Evolutionary conservation across 2,888 invertebrate species (phyloP).

Genomic region (Cheiracanthium punctorium): DNA sequence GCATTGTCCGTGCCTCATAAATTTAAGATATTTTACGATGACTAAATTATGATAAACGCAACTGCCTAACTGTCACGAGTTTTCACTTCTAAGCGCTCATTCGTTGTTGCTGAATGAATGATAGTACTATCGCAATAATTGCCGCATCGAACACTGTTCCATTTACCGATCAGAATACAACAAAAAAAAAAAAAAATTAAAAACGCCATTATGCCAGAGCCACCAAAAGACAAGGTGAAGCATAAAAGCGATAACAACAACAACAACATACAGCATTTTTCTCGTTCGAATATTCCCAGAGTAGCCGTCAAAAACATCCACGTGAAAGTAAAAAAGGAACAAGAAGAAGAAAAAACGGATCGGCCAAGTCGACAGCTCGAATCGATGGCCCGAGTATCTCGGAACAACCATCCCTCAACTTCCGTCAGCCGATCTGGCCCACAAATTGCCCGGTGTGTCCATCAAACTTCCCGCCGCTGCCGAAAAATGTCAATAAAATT

Average conservation of each 20-base stretch:
- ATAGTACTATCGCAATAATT: too few species aligned
- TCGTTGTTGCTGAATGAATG: too few species aligned
- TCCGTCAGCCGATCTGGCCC: constrained; percentile 27
- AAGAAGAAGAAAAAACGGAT: constrained; percentile 7
- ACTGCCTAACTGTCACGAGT: too few species aligned
- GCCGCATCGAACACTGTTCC: too few species aligned
- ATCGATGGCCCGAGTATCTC: background rate
- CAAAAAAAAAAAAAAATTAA: background rate
- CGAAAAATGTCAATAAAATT: constrained; percentile 63
- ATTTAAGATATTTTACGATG: too few species aligned
- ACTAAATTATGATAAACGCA: too few species aligned
- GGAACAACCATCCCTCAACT: constrained; percentile 15
- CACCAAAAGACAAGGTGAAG: background rate
- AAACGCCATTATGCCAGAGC: background rate
- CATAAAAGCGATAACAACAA: background rate
- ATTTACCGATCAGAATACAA: too few species aligned
- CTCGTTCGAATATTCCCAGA: background rate
- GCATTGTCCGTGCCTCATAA: too few species aligned
- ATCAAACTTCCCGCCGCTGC: constrained; percentile 32
- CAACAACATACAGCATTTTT: background rate
- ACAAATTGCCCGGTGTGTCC: constrained; percentile 39
- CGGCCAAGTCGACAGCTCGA: background rate
- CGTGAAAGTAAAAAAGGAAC: too few species aligned
- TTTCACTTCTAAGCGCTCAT: too few species aligned
- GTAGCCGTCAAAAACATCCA: background rate